A percentile compares a stretch with the other conserved stretches of the same genome.
Evolutionary conservation across 2,113 vertebrate species (phyloP).

Genomic region (Alces alces): DNA sequence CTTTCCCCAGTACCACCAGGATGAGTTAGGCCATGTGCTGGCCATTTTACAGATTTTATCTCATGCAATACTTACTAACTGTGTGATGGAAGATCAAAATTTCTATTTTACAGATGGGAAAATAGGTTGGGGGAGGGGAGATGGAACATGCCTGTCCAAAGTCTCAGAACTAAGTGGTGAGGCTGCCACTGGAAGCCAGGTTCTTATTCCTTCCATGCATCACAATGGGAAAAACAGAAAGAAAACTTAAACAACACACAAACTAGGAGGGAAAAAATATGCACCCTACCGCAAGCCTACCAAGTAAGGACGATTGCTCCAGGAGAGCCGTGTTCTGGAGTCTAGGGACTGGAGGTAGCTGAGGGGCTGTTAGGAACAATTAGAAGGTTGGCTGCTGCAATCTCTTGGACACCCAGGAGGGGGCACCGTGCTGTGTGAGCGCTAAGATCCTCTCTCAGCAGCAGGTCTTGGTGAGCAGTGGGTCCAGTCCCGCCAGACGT

Average conservation of each 20-base stretch:
- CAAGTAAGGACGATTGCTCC: neutral
- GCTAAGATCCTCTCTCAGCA: neutral
- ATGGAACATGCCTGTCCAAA: neutral
- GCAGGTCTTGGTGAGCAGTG: neutral
- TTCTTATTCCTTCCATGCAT: neutral
- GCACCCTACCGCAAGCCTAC: neutral
- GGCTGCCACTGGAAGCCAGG: neutral
- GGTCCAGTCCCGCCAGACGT: no score
- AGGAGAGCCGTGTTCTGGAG: neutral
- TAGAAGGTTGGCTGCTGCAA: neutral
- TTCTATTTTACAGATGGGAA: neutral
- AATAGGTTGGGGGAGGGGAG: neutral
- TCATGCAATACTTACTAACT: neutral
- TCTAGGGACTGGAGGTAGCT: neutral
- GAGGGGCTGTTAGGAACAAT: conserved; percentile 11
- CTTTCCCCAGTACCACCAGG: neutral
- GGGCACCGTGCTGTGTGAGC: neutral
- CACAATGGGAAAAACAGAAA: neutral
- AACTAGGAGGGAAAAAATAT: neutral
- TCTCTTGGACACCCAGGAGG: neutral
- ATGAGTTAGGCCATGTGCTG: no score
- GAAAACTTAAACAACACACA: neutral
- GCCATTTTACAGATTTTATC: neutral
- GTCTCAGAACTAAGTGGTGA: neutral
- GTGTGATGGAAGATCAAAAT: neutral